Base-by-base conservation (phyloP, 1,140 invertebrate genomes). In the Thaumatotibia leucotreta region DNA sequence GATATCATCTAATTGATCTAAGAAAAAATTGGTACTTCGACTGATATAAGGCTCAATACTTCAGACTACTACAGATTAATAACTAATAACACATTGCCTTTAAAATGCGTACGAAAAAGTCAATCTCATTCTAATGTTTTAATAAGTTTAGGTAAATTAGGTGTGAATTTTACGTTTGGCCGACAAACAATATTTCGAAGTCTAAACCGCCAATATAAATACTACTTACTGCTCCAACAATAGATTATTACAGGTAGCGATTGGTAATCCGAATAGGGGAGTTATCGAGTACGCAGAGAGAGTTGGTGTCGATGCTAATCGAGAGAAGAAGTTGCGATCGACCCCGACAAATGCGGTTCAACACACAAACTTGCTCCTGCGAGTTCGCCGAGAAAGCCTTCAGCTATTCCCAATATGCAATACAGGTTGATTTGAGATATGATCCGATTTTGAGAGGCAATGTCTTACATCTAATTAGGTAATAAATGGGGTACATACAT, bases 291-390 rank as follows among this genome's bases (percentile, higher is more conserved):
- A 24, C 14, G 31, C 23, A 24, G 54, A 66, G 66, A 63, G 75
- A 83, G 81, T 82, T 81, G 70, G 83, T 81, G 84, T 79, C 76
- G 82, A 80, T 75, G 69, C 75, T 83, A 85, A 88, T 88, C 72
- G 78, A 69, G 70, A 58, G 65, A 50, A 64, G 69, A 81, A 84
- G 74, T 83, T 79, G 68, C 67, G 67, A 75, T 72, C 68, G 65
- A 69, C 63, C 68, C 69, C 75, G 83, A 80, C 83, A 76, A 84
- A 80, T 85, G 84, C 79, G 84, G 84, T 87, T 80, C 73, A 79
- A 76, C 74, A 64, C 70, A 80, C 75, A 70, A 86, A 86, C 77
- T 84, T 84, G 67, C 63, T 69, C 64, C 31, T 62, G 54, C 63
- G 58, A 69, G 50, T 70, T 65, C 66, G 32, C 45, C 64, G 23